Base-by-base conservation (phyloP, 2,113 vertebrate species). In the rat (Rattus norvegicus) region DNA sequence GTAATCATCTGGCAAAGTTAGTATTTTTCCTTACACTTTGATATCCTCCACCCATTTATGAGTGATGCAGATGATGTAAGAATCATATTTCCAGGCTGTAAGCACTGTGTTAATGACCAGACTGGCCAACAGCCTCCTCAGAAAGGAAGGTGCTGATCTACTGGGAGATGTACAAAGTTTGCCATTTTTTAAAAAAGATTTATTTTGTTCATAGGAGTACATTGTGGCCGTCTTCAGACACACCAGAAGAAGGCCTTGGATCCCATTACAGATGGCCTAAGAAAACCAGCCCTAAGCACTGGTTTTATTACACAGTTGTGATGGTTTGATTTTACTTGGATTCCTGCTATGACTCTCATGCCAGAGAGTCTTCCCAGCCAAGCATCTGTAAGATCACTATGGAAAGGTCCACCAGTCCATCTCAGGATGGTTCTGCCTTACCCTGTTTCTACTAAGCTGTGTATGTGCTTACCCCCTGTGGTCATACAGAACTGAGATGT, bases 1-100 rank as follows among this genome's bases (percentile, higher is more conserved):
- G 43, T 88, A 92, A 84, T 56, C 39, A 36, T 92, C 77, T 90
- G 52, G 7, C 56, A 54, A 67, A 76, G 72, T 28, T 6, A 85
- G 56, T 19, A 85, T 80, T 87, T 84, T 76, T 39, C 49, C 54
- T 88, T 49, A 83, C 33, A 91, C 86, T 39, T 88, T 91, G 43
- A 77, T 84, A 86, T 88, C 70, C 65, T 73, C 13, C 17, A 7
- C 19, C 36, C 36, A 69, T 33, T 19, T 22, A 14, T 49, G 65
- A 14, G 33, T 12, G 14, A 86, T 5, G 59, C 47, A 65, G 81
- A 72, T 8, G 10, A n/a, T 61, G 54, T 12, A 36, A 59, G 84
- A 93, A 49, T 90, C 61, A 83, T 39, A 94, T 56, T 93, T 94
- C 33, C 39, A 89, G 43, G 81, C 81, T 28, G 5, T 80, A 52